A percentile compares a stretch with the other conserved stretches of the same genome.
phyloP scores from a whole-genome alignment of 1,140 invertebrate genomes.

The Leptinotarsa undecemlineata region DNA sequence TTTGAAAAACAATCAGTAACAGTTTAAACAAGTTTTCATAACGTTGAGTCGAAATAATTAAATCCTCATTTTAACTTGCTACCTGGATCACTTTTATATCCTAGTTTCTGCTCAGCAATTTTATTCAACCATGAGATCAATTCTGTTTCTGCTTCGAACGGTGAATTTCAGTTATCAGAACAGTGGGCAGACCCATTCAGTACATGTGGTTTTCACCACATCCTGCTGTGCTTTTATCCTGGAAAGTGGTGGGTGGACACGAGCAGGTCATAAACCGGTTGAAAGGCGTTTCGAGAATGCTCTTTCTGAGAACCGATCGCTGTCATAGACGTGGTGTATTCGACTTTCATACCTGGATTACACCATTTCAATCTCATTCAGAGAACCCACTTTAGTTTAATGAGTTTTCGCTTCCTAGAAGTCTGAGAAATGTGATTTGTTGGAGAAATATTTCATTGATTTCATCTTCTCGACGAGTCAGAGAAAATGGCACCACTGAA shows the following conservation, averaged over 20 bases:
- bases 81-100: no score
- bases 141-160: background rate
- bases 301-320: slow-evolving; percentile 21
- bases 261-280: slow-evolving; percentile 30
- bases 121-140: no score
- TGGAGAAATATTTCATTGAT: no score
- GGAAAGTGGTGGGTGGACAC: slow-evolving; percentile 30
- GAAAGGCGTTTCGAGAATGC: slow-evolving; percentile 23
- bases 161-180: slow-evolving; percentile 15
- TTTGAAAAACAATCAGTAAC: no score
- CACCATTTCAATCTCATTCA: background rate
- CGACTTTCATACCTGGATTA: background rate
- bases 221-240: slow-evolving; percentile 30
- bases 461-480: no score
- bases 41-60: no score
- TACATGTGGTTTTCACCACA: slow-evolving; percentile 19
- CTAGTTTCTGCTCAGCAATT: no score
- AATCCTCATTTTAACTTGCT: no score
- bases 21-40: no score
- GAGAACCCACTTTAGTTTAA: background rate
- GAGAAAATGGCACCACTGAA: no score
- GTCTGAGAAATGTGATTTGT: no score
- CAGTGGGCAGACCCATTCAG: slow-evolving; percentile 5
- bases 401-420: background rate
- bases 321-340: background rate